phyloP scores from a whole-genome alignment of 1,140 invertebrate genomes.

The Chlorops oryzae region DNA sequence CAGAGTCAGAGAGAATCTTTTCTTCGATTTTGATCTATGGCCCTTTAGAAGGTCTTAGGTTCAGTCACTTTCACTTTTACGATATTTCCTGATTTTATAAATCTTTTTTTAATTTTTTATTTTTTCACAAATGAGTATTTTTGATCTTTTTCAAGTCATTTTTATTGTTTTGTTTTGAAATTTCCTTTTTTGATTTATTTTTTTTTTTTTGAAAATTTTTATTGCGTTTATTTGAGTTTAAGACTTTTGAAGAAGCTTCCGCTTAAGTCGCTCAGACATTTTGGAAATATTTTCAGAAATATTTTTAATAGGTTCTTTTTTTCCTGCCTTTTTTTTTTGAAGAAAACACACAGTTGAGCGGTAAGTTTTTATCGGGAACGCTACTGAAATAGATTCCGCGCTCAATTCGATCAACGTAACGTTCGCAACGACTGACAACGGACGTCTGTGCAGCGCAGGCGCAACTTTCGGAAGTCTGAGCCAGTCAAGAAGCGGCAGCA shows the following conservation, averaged over 20 bases:
- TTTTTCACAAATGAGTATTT: no score
- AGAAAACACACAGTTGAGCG: no score
- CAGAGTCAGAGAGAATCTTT: no score
- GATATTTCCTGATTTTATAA: no score
- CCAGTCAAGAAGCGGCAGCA: no score
- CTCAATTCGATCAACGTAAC: constrained; percentile 26
- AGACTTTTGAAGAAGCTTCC: neutral
- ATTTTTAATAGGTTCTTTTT: neutral
- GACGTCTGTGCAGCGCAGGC: constrained; percentile 46
- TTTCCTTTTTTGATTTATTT: neutral
- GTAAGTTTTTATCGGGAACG: neutral
- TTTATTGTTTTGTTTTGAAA: neutral
- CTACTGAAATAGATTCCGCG: constrained; percentile 4
- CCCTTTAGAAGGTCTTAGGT: no score
- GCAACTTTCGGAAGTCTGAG: no score
- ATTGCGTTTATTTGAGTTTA: neutral
- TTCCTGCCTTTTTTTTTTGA: neutral
- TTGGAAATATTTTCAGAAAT: constrained; percentile 3
- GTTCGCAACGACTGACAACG: constrained; percentile 41
- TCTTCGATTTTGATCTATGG: no score
- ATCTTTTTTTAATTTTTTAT: no score
- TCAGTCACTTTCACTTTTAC: no score
- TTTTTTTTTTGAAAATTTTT: neutral
- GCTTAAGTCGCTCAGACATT: neutral
- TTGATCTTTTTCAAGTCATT: neutral